Percentiles rank a stretch among this genome's conserved stretches.
phyloP scores from a whole-genome alignment of 2,888 invertebrate genomes.

The Volucella zonaria region DNA sequence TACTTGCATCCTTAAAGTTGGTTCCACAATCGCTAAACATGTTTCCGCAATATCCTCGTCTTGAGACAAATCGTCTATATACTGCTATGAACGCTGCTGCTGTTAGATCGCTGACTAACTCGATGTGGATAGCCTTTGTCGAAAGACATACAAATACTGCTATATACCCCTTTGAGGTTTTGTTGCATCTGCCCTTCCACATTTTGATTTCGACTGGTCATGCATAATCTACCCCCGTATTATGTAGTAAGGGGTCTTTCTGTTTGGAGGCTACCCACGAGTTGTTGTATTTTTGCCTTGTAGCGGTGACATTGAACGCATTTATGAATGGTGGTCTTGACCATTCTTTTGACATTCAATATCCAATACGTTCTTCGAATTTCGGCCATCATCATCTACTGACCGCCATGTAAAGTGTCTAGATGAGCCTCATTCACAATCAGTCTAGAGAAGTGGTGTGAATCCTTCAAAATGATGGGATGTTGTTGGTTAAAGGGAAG shows the following conservation, averaged over 20 bases:
- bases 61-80: slow-evolving; percentile 16
- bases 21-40: slow-evolving; percentile 33
- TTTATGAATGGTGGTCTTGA: slow-evolving; percentile 6
- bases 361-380: slow-evolving; percentile 3
- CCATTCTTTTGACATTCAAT: not conserved
- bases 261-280: not conserved
- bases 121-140: slow-evolving; percentile 38
- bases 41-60: slow-evolving; percentile 20
- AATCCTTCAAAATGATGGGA: too few species aligned
- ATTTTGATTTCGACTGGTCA: slow-evolving; percentile 34
- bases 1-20: slow-evolving; percentile 26
- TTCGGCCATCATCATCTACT: slow-evolving; percentile 9
- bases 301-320: not conserved
- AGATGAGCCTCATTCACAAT: slow-evolving; percentile 7
- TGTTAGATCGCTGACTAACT: slow-evolving; percentile 29
- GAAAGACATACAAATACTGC: slow-evolving; percentile 34
- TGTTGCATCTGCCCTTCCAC: slow-evolving; percentile 46
- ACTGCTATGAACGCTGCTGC: slow-evolving; percentile 37
- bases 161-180: slow-evolving; percentile 36
- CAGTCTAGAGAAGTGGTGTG: too few species aligned
- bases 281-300: slow-evolving; percentile 8
- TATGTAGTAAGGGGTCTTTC: not conserved
- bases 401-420: slow-evolving; percentile 5
- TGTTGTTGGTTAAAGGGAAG: too few species aligned
- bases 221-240: slow-evolving; percentile 24